phyloP scores from a whole-genome alignment of 2,797 vertebrate genomes.

The Nothura maculosa region DNA sequence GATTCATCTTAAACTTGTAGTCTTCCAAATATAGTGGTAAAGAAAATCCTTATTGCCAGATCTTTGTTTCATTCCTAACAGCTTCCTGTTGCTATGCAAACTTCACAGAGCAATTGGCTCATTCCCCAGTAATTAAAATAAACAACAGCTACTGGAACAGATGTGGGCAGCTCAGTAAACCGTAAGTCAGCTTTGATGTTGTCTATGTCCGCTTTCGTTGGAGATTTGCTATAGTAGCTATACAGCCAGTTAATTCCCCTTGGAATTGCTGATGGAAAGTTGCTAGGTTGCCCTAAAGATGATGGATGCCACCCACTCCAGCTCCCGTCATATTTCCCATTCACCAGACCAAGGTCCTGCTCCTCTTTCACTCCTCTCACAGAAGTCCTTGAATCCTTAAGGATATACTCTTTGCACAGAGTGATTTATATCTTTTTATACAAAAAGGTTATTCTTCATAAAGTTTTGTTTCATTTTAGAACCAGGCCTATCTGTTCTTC shows the following conservation, averaged over 20 bases:
- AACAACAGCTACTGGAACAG: slow-evolving; percentile 79
- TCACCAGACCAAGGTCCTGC: background rate
- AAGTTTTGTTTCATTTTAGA: background rate
- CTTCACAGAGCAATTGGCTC: slow-evolving; percentile 75
- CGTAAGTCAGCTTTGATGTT: slow-evolving; percentile 74
- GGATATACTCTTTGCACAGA: background rate
- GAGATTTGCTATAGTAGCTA: background rate
- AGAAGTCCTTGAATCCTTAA: background rate
- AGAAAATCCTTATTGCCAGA: background rate
- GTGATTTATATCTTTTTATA: background rate
- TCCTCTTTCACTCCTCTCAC: background rate
- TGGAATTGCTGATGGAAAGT: background rate
- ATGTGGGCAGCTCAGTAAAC: slow-evolving; percentile 80
- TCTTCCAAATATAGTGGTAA: background rate
- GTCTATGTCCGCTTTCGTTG: background rate
- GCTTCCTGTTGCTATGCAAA: slow-evolving; percentile 79
- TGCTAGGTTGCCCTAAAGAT: background rate
- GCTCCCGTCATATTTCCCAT: background rate
- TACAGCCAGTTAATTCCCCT: background rate
- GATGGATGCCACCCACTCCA: background rate
- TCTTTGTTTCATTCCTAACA: slow-evolving; percentile 63
- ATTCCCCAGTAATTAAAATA: slow-evolving; percentile 74
- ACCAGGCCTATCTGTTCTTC: background rate
- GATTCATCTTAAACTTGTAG: background rate
- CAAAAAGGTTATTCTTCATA: background rate